Conservation (phyloP, 2,113 vertebrate species). For the Cariama cristata region DNA sequence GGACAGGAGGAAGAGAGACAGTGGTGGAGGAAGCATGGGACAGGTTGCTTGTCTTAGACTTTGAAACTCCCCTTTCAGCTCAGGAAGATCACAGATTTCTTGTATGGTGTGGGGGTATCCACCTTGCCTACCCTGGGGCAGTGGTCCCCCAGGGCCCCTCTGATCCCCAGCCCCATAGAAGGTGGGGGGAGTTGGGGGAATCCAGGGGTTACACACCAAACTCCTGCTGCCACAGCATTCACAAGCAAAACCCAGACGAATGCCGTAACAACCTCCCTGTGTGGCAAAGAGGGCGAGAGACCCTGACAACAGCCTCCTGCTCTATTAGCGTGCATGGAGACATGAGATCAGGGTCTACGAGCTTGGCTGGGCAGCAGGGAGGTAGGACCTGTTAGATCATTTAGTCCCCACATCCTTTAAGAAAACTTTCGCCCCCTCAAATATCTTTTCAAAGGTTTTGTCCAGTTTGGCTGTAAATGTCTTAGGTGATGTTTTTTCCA, state of each 20-base stretch:
- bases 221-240: not conserved
- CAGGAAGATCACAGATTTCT: not conserved
- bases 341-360: rapidly evolving
- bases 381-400: not conserved
- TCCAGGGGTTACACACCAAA: not conserved
- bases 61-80: not conserved
- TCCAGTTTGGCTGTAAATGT: not conserved
- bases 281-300: rapidly evolving
- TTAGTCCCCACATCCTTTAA: not conserved
- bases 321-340: rapidly evolving
- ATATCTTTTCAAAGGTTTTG: not conserved
- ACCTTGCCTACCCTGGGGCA: not conserved
- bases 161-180: not conserved
- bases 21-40: not conserved
- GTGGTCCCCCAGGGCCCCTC: rapidly evolving
- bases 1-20: not conserved
- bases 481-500: not conserved
- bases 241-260: not conserved
- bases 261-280: rapidly evolving
- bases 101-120: rapidly evolving
- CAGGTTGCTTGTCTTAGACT: not conserved
- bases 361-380: not conserved
- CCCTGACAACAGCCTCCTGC: not conserved
- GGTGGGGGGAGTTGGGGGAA: not conserved
- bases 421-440: not conserved